These are phyloP conservation scores for Eunapius fragilis DNA, from an alignment of 37 sponge, comb jelly and placozoan species.

Conservation along the genomic window DNA sequence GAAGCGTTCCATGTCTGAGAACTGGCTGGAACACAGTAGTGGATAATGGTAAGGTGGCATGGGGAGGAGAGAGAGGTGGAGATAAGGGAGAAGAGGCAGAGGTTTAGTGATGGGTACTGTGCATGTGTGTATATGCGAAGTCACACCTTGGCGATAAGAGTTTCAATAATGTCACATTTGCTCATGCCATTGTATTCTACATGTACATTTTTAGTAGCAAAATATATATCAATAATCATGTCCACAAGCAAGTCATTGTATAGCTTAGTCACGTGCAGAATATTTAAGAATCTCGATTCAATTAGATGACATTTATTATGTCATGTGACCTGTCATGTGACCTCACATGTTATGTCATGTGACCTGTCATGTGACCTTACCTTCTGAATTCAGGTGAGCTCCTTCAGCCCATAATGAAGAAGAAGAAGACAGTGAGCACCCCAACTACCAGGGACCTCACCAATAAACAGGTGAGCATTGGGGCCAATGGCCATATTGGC, in stretches of 20 bases:
- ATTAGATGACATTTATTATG: too few relatives aligned
- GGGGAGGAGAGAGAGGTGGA: not conserved
- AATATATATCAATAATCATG: too few relatives aligned
- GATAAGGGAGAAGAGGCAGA: not conserved
- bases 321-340: not conserved
- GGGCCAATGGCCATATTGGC: too few relatives aligned
- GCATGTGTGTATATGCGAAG: too few relatives aligned
- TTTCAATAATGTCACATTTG: too few relatives aligned
- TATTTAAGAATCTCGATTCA: too few relatives aligned
- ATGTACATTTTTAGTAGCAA: too few relatives aligned
- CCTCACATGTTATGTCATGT: too few relatives aligned
- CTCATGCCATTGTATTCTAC: too few relatives aligned
- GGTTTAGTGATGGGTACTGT: not conserved
- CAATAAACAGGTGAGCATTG: conserved; percentile 17
- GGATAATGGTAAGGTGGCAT: conserved; percentile 25
- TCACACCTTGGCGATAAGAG: too few relatives aligned
- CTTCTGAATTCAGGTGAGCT: conserved; percentile 69
- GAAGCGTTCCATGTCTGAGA: conserved; percentile 86
- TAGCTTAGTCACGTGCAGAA: too few relatives aligned
- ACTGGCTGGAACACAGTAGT: conserved; percentile 91
- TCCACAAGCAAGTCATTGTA: too few relatives aligned
- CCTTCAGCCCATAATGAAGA: conserved; percentile 87
- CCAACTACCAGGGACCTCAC: conserved; percentile 80
- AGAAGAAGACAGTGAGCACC: conserved; percentile 89
- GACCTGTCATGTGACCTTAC: not conserved